Evolutionary conservation across 2,888 invertebrate species (phyloP), one percentile per base, ranked within the genome.

Genomic region (Caenorhabditis uteleia): DNA sequence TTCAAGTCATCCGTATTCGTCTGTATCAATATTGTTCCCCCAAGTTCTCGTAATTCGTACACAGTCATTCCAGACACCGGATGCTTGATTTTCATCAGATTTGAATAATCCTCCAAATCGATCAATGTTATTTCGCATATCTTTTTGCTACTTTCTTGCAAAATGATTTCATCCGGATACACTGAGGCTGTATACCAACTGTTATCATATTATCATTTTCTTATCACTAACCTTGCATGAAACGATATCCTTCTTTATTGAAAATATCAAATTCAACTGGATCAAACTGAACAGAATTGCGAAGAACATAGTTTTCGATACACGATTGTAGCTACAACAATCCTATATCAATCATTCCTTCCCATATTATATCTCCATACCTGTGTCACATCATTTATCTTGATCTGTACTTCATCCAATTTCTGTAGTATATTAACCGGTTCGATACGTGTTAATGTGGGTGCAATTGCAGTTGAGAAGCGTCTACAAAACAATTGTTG

Each of bases 401-500:
- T 64, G 14, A 81, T 73, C 33, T 55, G 43, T 25, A 80, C 59
- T 42, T 64, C 57, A 21, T 58, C 59, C 36, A 73, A 45, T 43
- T 77, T 75, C 51, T 77, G 74, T 16, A 80, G 62, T 27, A 71
- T 57, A 14, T 69, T 64, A n/a, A 81, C 57, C 23, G 70, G 61
- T 33, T 81, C 80, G 36, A 80, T 68, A 45, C 78, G 77, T 10
- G 80, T 80, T 45, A 80, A 56, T 48, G 77, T 77, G 14, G 80
- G 80, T 0, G 77, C 81, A 45, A 80, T 76, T 23, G 76, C 80
- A 8, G 77, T 75, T 14, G 81, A 81, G 62, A 80, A 77, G n/a
- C 77, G 72, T 43, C 80, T 71, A 59, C 42, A 65, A 60, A 27
- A 20, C 8, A 14, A 23, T 12, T 23, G 43, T 12, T 20, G 21